These are phyloP conservation scores for Drosophila quinaria DNA, from an alignment of 2,888 invertebrate species.

Conservation along the genomic window DNA sequence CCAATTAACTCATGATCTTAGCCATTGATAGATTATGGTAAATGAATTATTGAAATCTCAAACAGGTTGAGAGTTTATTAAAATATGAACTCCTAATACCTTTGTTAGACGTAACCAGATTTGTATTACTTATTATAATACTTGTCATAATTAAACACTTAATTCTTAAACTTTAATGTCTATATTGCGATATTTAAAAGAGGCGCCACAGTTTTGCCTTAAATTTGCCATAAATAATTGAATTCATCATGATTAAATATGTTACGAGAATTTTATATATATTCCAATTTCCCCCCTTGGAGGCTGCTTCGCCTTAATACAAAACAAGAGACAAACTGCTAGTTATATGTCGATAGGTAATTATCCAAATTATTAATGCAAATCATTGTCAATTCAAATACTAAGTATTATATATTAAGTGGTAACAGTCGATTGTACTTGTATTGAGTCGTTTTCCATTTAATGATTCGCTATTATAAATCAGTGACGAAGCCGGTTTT, in stretches of 20 bases:
- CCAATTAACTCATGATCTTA: too few species aligned
- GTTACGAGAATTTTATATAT: neutral
- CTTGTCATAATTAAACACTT: too few species aligned
- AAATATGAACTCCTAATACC: too few species aligned
- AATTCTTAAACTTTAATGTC: too few species aligned
- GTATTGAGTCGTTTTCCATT: conserved; percentile 34
- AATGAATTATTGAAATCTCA: neutral
- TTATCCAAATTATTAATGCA: conserved; percentile 59
- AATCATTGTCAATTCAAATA: conserved; percentile 49
- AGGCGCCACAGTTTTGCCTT: neutral
- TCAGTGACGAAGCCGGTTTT: conserved; percentile 65
- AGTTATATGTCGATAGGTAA: conserved; percentile 25
- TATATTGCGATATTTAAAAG: too few species aligned
- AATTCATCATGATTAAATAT: conserved; percentile 4
- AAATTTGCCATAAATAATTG: conserved; percentile 1
- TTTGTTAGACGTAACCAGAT: too few species aligned
- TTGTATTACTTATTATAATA: too few species aligned
- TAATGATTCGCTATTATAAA: conserved; percentile 66
- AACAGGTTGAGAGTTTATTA: neutral
- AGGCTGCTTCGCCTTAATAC: too few species aligned
- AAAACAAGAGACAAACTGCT: conserved; percentile 17
- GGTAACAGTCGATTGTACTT: neutral
- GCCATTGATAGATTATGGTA: neutral
- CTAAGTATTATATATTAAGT: conserved; percentile 12
- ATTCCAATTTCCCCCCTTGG: neutral